Evolutionary conservation across 2,888 invertebrate genomes (phyloP), one percentile per base, ranked within the genome.

Genomic region (Resseliella maxima): DNA sequence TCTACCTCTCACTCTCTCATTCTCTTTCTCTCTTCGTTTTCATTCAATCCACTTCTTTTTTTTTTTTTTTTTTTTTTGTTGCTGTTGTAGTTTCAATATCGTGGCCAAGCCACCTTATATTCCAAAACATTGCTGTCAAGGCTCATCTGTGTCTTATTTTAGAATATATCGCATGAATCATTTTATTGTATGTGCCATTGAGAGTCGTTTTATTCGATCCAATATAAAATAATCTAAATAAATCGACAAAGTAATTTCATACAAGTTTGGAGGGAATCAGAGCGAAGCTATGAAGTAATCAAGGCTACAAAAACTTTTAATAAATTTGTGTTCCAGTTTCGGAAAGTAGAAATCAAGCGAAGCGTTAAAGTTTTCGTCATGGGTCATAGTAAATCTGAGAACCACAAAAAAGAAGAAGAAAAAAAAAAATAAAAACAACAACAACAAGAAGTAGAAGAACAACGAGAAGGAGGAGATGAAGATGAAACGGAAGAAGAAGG

Each of bases 181-280:
- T 50, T 50, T n/a, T n/a, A n/a, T n/a, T n/a, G n/a, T n/a, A n/a
- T n/a, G n/a, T n/a, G 8, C 18, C 18, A 50, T 50, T 50, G 10
- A 2, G 10, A 6, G 50, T 50, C 50, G 21, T 18, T 59, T 59
- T 3, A 59, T 24, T 59, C 59, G 24, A 24, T 24, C 24, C 59
- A 59, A 3, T 3, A 31, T 15, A 5, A 72, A 72, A 72, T 24
- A 59, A 24, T 59, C 59, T 2, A 12, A 24, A 59, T 27, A 59
- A 59, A 59, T n/a, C n/a, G 24, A 24, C n/a, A 59, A 59, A 59
- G 59, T 59, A n/a, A 24, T 24, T 24, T 27, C 12, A 59, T 24
- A 24, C 59, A n/a, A n/a, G n/a, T 59, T 59, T 59, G 59, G n/a
- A 24, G 46, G 21, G 72, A 72, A 72, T 72, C 31, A 35, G 72